These are phyloP conservation scores for Moxostoma hubbsi DNA, from an alignment of 2,797 vertebrate species.

Conservation along the genomic window DNA sequence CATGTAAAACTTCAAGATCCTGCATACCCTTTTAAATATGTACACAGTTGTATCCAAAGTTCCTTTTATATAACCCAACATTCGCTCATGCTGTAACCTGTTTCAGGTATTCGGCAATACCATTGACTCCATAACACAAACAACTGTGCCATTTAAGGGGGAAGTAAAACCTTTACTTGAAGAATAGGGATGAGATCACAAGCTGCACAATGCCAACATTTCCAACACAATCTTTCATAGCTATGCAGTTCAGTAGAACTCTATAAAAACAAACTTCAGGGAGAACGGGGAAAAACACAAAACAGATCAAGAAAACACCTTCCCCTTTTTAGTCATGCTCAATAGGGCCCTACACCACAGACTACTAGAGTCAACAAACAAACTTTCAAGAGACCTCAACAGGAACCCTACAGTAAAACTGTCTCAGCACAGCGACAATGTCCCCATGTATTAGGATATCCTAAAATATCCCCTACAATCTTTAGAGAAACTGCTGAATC, in stretches of 20 bases:
- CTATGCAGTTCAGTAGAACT: conserved; percentile 58
- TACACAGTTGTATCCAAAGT: neutral
- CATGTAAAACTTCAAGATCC: neutral
- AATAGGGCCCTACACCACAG: conserved; percentile 53
- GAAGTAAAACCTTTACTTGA: conserved; percentile 45
- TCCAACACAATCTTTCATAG: conserved; percentile 36
- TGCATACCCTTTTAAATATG: neutral
- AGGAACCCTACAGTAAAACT: neutral
- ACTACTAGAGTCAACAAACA: conserved; percentile 69
- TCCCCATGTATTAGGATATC: conserved; percentile 8
- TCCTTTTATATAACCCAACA: neutral
- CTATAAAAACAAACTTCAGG: conserved; percentile 62
- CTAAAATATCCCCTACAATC: conserved; percentile 46
- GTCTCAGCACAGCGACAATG: conserved; percentile 35
- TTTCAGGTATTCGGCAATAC: neutral
- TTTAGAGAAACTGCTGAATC: conserved; percentile 61
- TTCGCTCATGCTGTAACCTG: neutral
- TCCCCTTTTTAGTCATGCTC: neutral
- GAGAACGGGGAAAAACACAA: conserved; percentile 56
- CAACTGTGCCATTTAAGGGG: neutral
- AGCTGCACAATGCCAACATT: conserved; percentile 46
- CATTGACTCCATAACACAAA: neutral
- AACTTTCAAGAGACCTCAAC: neutral
- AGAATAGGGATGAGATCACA: conserved; percentile 45
- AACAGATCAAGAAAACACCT: neutral